Evolutionary conservation across 2,888 invertebrate species (phyloP).

Genomic region (Leptarthrus brevirostris): DNA sequence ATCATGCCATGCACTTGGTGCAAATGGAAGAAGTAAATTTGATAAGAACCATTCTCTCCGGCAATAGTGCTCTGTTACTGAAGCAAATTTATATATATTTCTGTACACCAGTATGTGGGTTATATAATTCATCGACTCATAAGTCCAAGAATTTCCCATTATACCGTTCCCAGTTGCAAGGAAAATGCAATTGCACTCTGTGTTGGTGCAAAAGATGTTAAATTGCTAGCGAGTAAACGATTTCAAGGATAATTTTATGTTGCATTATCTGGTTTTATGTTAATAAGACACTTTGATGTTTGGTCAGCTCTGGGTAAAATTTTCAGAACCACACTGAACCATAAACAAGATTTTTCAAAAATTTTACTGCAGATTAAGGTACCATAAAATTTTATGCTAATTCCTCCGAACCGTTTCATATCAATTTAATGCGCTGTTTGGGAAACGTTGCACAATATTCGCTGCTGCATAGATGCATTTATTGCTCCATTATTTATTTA

Average conservation of each 20-base stretch:
- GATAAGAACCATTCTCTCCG: not conserved
- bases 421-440: not conserved
- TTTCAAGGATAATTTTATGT: conserved; percentile 21
- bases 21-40: conserved; percentile 31
- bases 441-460: too few relatives aligned
- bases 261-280: conserved; percentile 19
- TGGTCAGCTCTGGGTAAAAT: not conserved
- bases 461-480: too few relatives aligned
- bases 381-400: not conserved
- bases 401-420: not conserved
- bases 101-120: not conserved
- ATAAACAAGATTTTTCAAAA: conserved; percentile 10
- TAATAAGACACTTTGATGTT: conserved; percentile 18
- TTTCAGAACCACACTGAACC: not conserved
- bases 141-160: not conserved
- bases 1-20: not conserved
- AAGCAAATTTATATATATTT: not conserved
- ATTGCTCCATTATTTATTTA: too few relatives aligned
- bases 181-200: not conserved
- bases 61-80: not conserved
- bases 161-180: not conserved
- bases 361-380: conserved; percentile 29
- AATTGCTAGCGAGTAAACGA: not conserved
- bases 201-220: not conserved
- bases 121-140: conserved; percentile 3